A percentile compares a stretch with the other conserved stretches of the same genome.
phyloP scores from a whole-genome alignment of 2,888 invertebrate genomes.

The Habrosyne pyritoides region DNA sequence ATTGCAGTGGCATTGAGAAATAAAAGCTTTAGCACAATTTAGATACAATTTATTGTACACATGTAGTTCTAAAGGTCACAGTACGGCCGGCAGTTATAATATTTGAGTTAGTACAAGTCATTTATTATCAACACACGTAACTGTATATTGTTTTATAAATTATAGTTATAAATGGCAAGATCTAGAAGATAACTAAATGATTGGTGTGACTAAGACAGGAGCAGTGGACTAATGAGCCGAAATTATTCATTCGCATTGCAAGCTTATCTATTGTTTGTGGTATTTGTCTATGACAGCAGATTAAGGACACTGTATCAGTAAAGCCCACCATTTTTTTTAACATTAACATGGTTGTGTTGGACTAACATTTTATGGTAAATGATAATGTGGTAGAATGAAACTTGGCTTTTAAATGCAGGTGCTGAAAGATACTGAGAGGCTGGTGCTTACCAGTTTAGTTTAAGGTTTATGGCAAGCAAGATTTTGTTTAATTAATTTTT shows the following conservation, averaged over 20 bases:
- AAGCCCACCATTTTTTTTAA: neutral
- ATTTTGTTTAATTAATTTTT: too few relatives aligned
- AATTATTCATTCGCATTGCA: constrained; percentile 11
- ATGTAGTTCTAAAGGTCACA: neutral
- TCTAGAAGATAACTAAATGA: neutral
- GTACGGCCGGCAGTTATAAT: neutral
- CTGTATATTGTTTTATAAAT: neutral
- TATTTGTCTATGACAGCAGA: constrained; percentile 7
- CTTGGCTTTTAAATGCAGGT: too few relatives aligned
- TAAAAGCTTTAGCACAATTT: neutral
- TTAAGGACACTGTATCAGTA: neutral
- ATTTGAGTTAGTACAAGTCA: neutral
- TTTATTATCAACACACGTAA: neutral
- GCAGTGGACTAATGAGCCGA: constrained; percentile 26
- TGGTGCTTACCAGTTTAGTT: too few relatives aligned
- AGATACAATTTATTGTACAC: neutral
- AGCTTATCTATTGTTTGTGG: neutral
- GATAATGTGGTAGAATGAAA: too few relatives aligned
- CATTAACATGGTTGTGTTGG: too few relatives aligned
- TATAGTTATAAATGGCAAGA: neutral
- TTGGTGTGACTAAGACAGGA: constrained; percentile 14
- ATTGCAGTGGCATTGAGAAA: neutral
- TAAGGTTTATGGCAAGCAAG: too few relatives aligned
- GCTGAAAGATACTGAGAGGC: too few relatives aligned
- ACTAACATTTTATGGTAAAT: too few relatives aligned